Evolutionary conservation across 2,113 vertebrate genomes (phyloP).

Genomic region (Ceuthmochares aereus): DNA sequence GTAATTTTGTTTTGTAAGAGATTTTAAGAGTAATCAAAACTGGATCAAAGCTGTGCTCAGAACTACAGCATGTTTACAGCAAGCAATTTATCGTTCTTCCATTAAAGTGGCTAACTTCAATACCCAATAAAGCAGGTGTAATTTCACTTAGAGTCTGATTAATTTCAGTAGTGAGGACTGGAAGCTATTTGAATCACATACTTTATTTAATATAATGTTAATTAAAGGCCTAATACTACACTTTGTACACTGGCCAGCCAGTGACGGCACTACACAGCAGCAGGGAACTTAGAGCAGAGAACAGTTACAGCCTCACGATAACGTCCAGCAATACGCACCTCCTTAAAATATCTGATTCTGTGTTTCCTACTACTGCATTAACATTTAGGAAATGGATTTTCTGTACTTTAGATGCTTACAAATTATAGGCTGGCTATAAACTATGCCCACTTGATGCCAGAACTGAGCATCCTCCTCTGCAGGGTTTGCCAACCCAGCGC

Average conservation of each 20-base stretch:
- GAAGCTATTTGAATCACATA: background rate
- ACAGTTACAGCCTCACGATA: background rate
- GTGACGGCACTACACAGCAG: background rate
- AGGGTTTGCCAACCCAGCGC: background rate
- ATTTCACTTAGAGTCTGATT: conserved; percentile 20
- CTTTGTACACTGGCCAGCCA: background rate
- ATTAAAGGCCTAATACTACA: background rate
- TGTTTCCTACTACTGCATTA: background rate
- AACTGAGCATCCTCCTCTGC: background rate
- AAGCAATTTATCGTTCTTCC: background rate
- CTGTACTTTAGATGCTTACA: background rate
- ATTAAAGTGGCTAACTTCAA: background rate
- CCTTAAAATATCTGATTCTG: background rate
- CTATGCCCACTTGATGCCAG: background rate
- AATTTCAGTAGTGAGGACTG: background rate
- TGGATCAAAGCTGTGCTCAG: background rate
- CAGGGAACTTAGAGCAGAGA: background rate
- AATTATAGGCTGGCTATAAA: background rate
- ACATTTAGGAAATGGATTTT: background rate
- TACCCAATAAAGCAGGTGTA: background rate
- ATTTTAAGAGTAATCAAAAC: background rate
- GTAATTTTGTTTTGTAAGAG: background rate
- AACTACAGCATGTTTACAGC: background rate
- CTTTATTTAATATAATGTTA: background rate
- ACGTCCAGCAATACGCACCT: background rate